phyloP scores from a whole-genome alignment of 2,888 invertebrate genomes.

The Nowickia ferox region DNA sequence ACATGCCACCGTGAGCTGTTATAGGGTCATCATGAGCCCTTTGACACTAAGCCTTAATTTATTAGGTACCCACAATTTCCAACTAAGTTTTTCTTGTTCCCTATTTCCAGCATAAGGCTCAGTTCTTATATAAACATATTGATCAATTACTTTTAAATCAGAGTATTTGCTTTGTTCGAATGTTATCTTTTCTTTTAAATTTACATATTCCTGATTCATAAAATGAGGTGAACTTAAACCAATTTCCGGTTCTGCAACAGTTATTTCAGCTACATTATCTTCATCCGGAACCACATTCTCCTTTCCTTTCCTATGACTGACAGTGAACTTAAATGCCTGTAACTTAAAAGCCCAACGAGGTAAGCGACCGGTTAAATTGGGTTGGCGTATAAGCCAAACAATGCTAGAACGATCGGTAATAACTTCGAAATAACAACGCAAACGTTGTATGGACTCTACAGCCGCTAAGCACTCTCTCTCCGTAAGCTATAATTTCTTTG shows the following conservation, averaged over 20 bases:
- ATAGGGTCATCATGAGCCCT: not conserved
- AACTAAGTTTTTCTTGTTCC: not conserved
- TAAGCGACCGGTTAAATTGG: not conserved
- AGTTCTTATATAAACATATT: too few relatives aligned
- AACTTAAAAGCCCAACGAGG: not conserved
- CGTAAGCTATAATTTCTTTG: not conserved
- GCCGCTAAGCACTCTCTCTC: not conserved
- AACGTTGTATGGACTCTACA: not conserved
- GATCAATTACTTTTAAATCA: constrained; percentile 21
- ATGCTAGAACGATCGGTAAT: not conserved
- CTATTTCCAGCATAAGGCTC: not conserved
- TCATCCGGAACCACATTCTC: constrained; percentile 2
- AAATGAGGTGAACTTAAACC: constrained; percentile 23
- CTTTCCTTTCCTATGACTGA: constrained; percentile 28
- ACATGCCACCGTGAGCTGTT: constrained; percentile 23
- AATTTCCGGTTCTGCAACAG: constrained; percentile 14
- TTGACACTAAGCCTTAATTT: not conserved
- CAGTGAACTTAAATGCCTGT: not conserved
- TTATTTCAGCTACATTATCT: not conserved
- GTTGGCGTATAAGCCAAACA: not conserved
- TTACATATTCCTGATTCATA: not conserved
- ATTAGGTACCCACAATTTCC: constrained; percentile 29
- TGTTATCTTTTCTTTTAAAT: not conserved
- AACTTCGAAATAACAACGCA: not conserved
- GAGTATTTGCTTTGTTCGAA: not conserved